Base-by-base conservation (phyloP, 2,113 vertebrate species). In the Miniopterus natalensis region DNA sequence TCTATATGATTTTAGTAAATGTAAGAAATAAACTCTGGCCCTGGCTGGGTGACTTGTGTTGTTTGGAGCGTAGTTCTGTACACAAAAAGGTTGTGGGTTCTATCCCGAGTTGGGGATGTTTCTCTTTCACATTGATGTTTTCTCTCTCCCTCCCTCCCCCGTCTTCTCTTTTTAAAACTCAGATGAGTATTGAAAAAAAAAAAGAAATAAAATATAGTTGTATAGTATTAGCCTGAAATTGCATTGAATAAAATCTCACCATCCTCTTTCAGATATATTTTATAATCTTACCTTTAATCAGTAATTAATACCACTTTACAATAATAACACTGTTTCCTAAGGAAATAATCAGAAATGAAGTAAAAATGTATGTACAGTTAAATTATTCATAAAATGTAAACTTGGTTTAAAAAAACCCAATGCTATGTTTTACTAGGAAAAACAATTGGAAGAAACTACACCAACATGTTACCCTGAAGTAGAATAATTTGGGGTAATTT, bases 201-300 rank as follows among this genome's bases (percentile, higher is more conserved):
- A 59, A 70, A 92, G 42, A 95, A 59, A 70, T 49, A 73, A 73
- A 85, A 61, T 86, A 23, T 83, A 31, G 4, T 70, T 55, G 57
- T 36, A 23, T 53, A n/a, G 8, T 20, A 42, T 78, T 79, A 84
- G 10, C 47, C 40, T 92, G 75, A 88, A 59, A 59, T 87, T 65
- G 8, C 21, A 59, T 45, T 89, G 81, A 88, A 45, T 92, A 94
- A 86, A 91, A 88, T 83, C 10, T 94, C 78, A 11, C 59, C 27
- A 96, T 68, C 15, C 2, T 65, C 17, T 89, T 81, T 93, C 79
- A 88, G 86, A 84, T n/a, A 25, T n/a, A 73, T 87, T 93, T 90
- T 88, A 25, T 59, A 84, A 71, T 81, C 9, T 83, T 83, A 84
- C 13, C 17, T 80, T 96, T 81, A 84, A 65, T 88, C 61, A 86